Evolutionary conservation across 2,888 invertebrate species (phyloP).

Genomic region (Baccha elongata): DNA sequence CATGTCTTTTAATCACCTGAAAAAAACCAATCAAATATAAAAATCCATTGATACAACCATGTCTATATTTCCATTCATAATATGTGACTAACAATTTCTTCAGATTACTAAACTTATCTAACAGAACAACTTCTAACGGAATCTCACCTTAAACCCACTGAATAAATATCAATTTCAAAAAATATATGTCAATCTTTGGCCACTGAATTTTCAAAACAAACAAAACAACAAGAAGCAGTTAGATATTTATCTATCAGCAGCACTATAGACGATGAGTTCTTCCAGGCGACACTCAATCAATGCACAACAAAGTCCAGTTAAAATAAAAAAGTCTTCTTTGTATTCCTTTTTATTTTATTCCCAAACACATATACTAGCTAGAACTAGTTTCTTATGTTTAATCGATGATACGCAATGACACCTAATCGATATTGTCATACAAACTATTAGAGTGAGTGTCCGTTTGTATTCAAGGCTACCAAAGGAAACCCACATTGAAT

Average conservation of each 20-base stretch:
- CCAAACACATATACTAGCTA: background rate
- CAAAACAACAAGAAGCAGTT: slow-evolving; percentile 31
- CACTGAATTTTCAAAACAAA: slow-evolving; percentile 22
- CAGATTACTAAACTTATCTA: too few species aligned
- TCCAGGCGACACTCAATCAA: background rate
- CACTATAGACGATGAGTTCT: slow-evolving; percentile 20
- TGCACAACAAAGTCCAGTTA: slow-evolving; percentile 45
- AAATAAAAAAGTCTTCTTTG: slow-evolving; percentile 5
- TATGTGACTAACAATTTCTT: too few species aligned
- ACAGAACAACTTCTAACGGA: too few species aligned
- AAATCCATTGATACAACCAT: too few species aligned
- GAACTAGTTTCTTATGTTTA: slow-evolving; percentile 51
- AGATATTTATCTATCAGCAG: background rate
- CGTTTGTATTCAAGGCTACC: background rate
- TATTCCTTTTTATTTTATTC: background rate
- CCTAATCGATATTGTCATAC: slow-evolving; percentile 26
- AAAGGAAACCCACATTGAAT: background rate
- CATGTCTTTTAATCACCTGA: too few species aligned
- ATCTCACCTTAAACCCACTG: slow-evolving; percentile 14
- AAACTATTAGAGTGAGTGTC: background rate
- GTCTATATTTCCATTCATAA: too few species aligned
- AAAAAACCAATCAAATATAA: too few species aligned
- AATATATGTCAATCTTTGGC: slow-evolving; percentile 32
- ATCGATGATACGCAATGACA: slow-evolving; percentile 38
- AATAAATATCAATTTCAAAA: background rate